Percentiles rank a stretch among this genome's conserved stretches.
Conservation (phyloP, 2,888 invertebrate genomes). For the Phaonia tiefii region DNA sequence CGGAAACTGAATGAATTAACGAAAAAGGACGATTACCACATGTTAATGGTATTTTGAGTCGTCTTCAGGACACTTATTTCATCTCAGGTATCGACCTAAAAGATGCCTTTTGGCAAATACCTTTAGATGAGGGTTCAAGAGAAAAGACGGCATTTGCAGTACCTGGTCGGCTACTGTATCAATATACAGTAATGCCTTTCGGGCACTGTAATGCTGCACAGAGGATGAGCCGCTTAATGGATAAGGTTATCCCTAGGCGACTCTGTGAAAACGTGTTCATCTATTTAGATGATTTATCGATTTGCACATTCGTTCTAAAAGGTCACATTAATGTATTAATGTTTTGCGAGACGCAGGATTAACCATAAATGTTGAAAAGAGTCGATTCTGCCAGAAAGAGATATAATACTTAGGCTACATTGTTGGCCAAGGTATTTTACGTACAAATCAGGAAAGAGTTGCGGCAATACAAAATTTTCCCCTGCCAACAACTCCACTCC, state of each 20-base stretch:
- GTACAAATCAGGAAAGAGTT: slow-evolving; percentile 25
- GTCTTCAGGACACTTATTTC: slow-evolving; percentile 34
- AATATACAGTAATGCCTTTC: slow-evolving; percentile 29
- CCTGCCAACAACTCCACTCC: neutral
- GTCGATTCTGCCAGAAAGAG: slow-evolving; percentile 41
- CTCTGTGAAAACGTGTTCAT: slow-evolving; percentile 46
- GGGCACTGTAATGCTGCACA: slow-evolving; percentile 32
- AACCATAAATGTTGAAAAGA: slow-evolving; percentile 42
- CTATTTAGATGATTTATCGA: slow-evolving; percentile 41
- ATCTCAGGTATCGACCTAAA: slow-evolving; percentile 26
- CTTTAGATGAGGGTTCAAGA: slow-evolving; percentile 4
- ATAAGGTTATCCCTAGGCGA: slow-evolving; percentile 36
- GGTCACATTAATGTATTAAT: slow-evolving; percentile 30
- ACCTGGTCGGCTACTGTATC: slow-evolving; percentile 28
- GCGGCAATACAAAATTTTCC: slow-evolving; percentile 40
- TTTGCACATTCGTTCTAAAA: slow-evolving; percentile 34
- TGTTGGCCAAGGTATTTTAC: slow-evolving; percentile 36
- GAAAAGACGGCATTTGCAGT: slow-evolving; percentile 32
- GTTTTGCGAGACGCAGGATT: slow-evolving; percentile 13
- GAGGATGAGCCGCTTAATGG: slow-evolving; percentile 36
- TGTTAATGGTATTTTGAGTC: slow-evolving; percentile 35
- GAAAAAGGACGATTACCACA: slow-evolving; percentile 36
- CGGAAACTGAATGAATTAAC: slow-evolving; percentile 16
- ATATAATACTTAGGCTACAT: slow-evolving; percentile 38
- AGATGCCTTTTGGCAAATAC: slow-evolving; percentile 38